phyloP scores from a whole-genome alignment of 2,113 vertebrate genomes.

The Petromus typicus region DNA sequence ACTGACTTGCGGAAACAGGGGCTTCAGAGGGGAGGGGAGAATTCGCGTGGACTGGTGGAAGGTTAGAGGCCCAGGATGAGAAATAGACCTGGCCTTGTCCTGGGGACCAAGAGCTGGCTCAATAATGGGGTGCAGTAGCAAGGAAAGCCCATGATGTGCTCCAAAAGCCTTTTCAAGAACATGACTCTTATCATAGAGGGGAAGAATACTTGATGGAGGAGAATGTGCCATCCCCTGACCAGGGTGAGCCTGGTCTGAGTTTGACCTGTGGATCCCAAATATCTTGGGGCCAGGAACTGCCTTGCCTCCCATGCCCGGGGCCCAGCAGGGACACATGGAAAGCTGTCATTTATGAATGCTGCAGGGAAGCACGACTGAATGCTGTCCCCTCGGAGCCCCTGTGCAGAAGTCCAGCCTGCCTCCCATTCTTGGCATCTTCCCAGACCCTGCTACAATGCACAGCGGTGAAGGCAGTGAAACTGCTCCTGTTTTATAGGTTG shows the following conservation, averaged over 20 bases:
- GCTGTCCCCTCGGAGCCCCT: not conserved
- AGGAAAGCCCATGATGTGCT: not conserved
- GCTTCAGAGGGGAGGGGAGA: not conserved
- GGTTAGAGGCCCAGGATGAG: not conserved
- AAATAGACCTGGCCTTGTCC: not conserved
- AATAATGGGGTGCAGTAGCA: not conserved
- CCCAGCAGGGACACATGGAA: not conserved
- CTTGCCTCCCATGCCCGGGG: not conserved
- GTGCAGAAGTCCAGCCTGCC: not conserved
- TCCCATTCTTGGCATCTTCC: not conserved
- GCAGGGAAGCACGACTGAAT: accelerated
- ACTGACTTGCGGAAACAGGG: not conserved
- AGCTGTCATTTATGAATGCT: not conserved
- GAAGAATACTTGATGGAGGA: not conserved
- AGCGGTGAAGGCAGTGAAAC: not conserved
- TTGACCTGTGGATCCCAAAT: not conserved
- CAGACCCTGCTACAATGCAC: not conserved
- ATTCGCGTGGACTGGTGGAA: not conserved
- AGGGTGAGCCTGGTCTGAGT: not conserved
- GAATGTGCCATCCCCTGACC: too few species aligned
- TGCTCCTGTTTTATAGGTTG: not conserved
- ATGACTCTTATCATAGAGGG: not conserved
- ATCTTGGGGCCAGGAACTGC: not conserved
- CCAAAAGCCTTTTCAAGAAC: not conserved
- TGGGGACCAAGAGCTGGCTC: not conserved